Conservation (phyloP, 2,888 invertebrate genomes). For the Homarus gammarus region DNA sequence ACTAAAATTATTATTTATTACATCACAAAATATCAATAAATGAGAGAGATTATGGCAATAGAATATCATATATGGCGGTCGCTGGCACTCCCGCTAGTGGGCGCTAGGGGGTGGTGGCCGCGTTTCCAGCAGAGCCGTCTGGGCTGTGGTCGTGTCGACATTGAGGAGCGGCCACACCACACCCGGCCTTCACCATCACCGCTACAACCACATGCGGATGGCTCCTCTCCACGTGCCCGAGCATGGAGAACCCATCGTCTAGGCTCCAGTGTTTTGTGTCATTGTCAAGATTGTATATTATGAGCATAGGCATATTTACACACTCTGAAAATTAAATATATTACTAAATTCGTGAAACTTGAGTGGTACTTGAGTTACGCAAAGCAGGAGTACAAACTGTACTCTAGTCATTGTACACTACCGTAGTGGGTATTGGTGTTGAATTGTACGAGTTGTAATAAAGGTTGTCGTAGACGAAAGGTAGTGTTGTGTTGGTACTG, state of each 20-base stretch:
- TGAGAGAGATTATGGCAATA: background rate
- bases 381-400: constrained; percentile 8
- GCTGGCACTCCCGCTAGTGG: constrained; percentile 18
- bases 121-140: constrained; percentile 51
- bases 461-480: background rate
- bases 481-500: constrained; percentile 12
- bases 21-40: background rate
- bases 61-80: constrained; percentile 26
- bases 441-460: constrained; percentile 24
- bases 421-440: constrained; percentile 11
- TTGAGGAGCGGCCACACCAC: constrained; percentile 40
- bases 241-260: constrained; percentile 44
- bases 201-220: constrained; percentile 39
- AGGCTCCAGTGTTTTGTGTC: constrained; percentile 46
- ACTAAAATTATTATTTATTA: background rate
- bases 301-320: constrained; percentile 1
- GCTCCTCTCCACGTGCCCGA: constrained; percentile 36
- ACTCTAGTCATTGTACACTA: constrained; percentile 27
- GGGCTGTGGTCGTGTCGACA: constrained; percentile 58
- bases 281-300: constrained; percentile 37
- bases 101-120: constrained; percentile 43
- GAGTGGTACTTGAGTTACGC: constrained; percentile 25
- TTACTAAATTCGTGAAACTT: constrained; percentile 27
- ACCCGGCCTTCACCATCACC: constrained; percentile 40
- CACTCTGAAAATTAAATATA: constrained; percentile 27